Percentiles rank a stretch among this genome's conserved stretches.
Conservation (phyloP, 2,113 vertebrate species). For the Phainopepla nitens region DNA sequence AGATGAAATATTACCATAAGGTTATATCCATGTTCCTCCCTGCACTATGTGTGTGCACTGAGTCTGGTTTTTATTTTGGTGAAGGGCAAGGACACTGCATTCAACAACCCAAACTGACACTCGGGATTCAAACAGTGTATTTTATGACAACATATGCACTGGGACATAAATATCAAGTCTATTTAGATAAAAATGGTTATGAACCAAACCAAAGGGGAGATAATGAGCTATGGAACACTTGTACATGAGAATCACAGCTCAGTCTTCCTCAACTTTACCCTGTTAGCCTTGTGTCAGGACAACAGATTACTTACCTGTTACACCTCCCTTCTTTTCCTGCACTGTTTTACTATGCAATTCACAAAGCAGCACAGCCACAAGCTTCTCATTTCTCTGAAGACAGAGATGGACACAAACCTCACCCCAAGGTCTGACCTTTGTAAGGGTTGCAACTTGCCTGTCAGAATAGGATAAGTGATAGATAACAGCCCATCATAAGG, state of each 20-base stretch:
- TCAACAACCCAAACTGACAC: slow-evolving; percentile 22
- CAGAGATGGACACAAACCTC: background rate
- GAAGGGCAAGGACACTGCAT: slow-evolving; percentile 48
- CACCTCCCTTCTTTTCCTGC: background rate
- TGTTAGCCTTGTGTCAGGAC: background rate
- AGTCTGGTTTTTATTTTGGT: slow-evolving; percentile 61
- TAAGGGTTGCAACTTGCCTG: background rate
- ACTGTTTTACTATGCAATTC: background rate
- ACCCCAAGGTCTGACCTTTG: background rate
- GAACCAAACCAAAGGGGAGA: slow-evolving; percentile 31
- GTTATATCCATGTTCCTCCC: background rate
- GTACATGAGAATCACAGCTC: background rate
- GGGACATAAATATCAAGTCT: slow-evolving; percentile 28
- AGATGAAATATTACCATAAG: background rate
- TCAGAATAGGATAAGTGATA: background rate
- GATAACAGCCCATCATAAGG: slow-evolving; percentile 23
- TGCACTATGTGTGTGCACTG: background rate
- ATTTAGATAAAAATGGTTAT: slow-evolving; percentile 20
- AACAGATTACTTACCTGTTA: background rate
- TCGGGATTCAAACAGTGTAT: slow-evolving; percentile 53
- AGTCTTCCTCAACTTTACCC: background rate
- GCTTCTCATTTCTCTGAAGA: background rate
- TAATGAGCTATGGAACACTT: background rate
- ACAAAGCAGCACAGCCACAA: background rate
- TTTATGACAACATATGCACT: background rate